These are phyloP conservation scores for Rhea americana DNA, from an alignment of 2,113 vertebrate genomes.

Conservation along the genomic window DNA sequence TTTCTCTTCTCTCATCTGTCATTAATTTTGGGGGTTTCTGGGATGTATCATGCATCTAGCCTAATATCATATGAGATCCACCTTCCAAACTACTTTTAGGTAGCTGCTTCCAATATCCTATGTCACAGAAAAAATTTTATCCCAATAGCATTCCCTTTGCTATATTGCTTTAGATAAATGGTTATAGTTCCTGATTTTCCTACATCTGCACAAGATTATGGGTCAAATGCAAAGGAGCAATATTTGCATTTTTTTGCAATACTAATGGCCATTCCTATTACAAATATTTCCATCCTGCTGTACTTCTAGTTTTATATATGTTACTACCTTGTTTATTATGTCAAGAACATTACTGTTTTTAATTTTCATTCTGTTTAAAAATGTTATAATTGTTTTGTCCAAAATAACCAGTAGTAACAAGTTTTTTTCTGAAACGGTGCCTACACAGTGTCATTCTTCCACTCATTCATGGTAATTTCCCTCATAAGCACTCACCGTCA, in stretches of 20 bases:
- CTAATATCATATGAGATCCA: background rate
- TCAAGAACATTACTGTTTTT: accelerated
- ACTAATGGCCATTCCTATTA: background rate
- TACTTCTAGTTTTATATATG: background rate
- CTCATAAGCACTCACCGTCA: background rate
- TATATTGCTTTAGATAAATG: background rate
- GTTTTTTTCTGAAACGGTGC: background rate
- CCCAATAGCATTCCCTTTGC: accelerated
- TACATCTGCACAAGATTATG: background rate
- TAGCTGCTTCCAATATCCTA: background rate
- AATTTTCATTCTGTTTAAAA: background rate
- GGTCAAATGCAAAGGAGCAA: background rate
- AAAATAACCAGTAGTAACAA: background rate
- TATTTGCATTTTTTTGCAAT: background rate
- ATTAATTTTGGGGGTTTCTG: background rate
- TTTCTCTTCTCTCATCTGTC: background rate
- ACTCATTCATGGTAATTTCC: background rate
- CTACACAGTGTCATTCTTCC: background rate
- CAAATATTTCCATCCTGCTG: background rate
- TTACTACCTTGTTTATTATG: background rate
- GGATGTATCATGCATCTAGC: background rate
- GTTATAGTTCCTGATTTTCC: background rate
- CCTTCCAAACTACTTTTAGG: background rate
- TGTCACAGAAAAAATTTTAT: background rate
- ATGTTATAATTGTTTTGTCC: background rate